Evolutionary conservation across 2,888 invertebrate species (phyloP), one percentile per base, ranked within the genome.

Genomic region (Phrixothrix hirtus): DNA sequence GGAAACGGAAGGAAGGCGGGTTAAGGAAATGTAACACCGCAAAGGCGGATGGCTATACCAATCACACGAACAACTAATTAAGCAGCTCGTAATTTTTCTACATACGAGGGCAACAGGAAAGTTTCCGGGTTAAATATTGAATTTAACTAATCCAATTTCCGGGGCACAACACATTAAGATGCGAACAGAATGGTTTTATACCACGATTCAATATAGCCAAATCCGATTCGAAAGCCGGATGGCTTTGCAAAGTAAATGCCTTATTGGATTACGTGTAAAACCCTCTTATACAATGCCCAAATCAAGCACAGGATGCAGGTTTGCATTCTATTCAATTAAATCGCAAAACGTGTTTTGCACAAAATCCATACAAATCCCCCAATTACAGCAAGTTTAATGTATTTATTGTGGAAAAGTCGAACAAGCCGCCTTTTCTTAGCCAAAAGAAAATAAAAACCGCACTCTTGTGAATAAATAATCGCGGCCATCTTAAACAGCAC

Each of bases 1-100:
- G 42, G 36, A 49, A 45, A 43, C 44, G 44, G 45, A 50, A 32
- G 50, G 37, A 26, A 30, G 42, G 41, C 26, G 26, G 48, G 26
- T 31, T 32, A 42, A 31, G 41, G 48, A 29, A 34, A 48, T 35
- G 15, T 31, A 31, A 41, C 34, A 35, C 35, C 38, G 38, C 38
- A 46, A 31, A 31, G 30, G 38, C 31, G 38, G 31, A 31, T 37
- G 25, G 5, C 25, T n/a, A n/a, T n/a, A n/a, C n/a, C n/a, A n/a
- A n/a, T n/a, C n/a, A n/a, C n/a, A n/a, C n/a, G n/a, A n/a, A n/a
- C n/a, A n/a, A n/a, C n/a, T n/a, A n/a, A n/a, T n/a, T n/a, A n/a
- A n/a, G n/a, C n/a, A n/a, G n/a, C n/a, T n/a, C n/a, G n/a, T n/a
- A n/a, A n/a, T n/a, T n/a, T n/a, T n/a, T n/a, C n/a, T n/a, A n/a